These are phyloP conservation scores for Pseudorasbora parva DNA, from an alignment of 2,113 vertebrate genomes.

Conservation along the genomic window DNA sequence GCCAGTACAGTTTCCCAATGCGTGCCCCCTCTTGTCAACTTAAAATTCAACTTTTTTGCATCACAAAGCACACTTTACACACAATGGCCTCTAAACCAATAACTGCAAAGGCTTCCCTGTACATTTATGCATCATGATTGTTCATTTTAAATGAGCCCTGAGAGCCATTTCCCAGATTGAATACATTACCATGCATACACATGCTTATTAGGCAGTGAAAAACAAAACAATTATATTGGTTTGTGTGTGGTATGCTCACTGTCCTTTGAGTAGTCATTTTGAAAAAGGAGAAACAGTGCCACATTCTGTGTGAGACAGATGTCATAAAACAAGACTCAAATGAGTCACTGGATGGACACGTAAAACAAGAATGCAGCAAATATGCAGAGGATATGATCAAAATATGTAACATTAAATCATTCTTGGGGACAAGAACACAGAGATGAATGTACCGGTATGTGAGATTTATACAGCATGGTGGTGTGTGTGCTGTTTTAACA, in stretches of 20 bases:
- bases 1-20: conserved; percentile 44
- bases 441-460: too few relatives aligned
- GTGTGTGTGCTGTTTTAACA: conserved; percentile 3
- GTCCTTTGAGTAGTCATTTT: conserved; percentile 38
- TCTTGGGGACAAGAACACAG: not conserved
- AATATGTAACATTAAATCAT: not conserved
- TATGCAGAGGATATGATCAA: not conserved
- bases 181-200: conserved; percentile 68
- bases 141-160: conserved; percentile 72
- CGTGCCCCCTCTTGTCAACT: conserved; percentile 55
- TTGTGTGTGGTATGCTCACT: conserved; percentile 53
- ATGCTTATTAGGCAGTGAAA: conserved; percentile 55
- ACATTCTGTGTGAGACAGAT: conserved; percentile 18
- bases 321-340: not conserved
- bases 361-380: not conserved
- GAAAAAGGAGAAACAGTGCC: conserved; percentile 28
- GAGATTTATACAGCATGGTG: conserved; percentile 1
- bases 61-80: conserved; percentile 72
- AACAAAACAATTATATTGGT: conserved; percentile 63
- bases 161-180: conserved; percentile 68
- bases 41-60: conserved; percentile 70
- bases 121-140: conserved; percentile 75
- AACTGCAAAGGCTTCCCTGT: conserved; percentile 73
- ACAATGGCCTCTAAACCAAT: conserved; percentile 68
- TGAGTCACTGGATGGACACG: not conserved